A percentile compares a stretch with the other conserved stretches of the same genome.
Evolutionary conservation across 2,888 invertebrate species (phyloP).

Genomic region (Corythucha ciliata): DNA sequence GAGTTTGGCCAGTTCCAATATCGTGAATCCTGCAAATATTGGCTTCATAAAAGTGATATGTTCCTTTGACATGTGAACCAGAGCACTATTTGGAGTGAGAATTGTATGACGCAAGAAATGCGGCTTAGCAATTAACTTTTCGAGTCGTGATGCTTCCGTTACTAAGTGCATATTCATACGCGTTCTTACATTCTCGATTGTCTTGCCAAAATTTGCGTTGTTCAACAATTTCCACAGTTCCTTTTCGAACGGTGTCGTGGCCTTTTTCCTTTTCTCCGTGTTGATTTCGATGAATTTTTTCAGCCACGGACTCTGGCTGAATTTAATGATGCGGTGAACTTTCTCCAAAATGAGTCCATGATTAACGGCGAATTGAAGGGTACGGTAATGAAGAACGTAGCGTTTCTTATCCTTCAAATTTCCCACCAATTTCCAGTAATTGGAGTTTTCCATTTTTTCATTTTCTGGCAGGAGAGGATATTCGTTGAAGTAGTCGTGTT

Average conservation of each 20-base stretch:
- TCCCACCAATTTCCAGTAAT: background rate
- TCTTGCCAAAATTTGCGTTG: background rate
- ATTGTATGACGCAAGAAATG: background rate
- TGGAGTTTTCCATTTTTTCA: background rate
- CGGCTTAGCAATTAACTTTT: background rate
- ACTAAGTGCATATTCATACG: background rate
- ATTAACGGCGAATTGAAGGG: background rate
- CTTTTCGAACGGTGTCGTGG: background rate
- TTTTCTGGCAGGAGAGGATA: background rate
- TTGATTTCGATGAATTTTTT: background rate
- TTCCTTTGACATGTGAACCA: background rate
- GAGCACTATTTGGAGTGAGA: background rate
- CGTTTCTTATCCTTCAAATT: background rate
- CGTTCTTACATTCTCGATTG: background rate
- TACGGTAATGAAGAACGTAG: background rate
- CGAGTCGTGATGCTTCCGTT: background rate
- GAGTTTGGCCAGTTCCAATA: background rate
- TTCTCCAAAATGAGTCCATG: background rate
- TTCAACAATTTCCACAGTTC: background rate
- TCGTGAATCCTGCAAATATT: background rate
- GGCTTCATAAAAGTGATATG: background rate
- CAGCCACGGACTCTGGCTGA: slow-evolving; percentile 1
- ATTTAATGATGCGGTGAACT: background rate
- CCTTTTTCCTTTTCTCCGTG: background rate
- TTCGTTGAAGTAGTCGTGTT: background rate